phyloP scores from a whole-genome alignment of 2,797 vertebrate genomes.

The Centropyge bicolor region DNA sequence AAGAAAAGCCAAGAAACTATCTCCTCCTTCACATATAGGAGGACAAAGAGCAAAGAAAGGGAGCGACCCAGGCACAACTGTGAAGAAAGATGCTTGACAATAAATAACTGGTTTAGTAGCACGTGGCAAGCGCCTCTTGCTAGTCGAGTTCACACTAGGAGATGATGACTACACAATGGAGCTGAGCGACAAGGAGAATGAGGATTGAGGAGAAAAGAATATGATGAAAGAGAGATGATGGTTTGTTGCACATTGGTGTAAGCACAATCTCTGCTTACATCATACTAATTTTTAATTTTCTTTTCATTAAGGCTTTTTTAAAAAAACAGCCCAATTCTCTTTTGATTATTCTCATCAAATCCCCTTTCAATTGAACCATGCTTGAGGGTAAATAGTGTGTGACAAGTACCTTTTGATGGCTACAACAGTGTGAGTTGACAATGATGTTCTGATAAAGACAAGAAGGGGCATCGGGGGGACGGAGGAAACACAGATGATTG shows the following conservation, averaged over 20 bases:
- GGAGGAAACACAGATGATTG: slow-evolving; percentile 22
- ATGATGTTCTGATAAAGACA: slow-evolving; percentile 48
- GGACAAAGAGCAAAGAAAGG: slow-evolving; percentile 67
- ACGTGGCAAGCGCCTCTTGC: slow-evolving; percentile 66
- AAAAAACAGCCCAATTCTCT: not conserved
- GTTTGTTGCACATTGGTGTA: slow-evolving; percentile 24
- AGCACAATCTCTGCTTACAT: slow-evolving; percentile 1
- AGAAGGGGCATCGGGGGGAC: slow-evolving; percentile 13
- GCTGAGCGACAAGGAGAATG: slow-evolving; percentile 25
- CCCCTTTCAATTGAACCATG: not conserved
- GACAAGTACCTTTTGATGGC: not conserved
- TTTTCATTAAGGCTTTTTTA: slow-evolving; percentile 2
- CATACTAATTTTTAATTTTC: not conserved
- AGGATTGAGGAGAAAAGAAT: slow-evolving; percentile 37
- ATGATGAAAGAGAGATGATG: slow-evolving; percentile 24
- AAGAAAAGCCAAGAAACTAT: slow-evolving; percentile 81
- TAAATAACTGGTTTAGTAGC: slow-evolving; percentile 85
- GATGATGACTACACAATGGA: slow-evolving; percentile 69
- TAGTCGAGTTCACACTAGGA: slow-evolving; percentile 76
- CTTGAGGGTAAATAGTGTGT: not conserved
- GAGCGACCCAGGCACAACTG: slow-evolving; percentile 30
- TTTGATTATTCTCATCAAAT: not conserved
- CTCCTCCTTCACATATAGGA: slow-evolving; percentile 82
- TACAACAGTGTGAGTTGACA: slow-evolving; percentile 34
- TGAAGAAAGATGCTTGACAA: slow-evolving; percentile 70